phyloP scores from a whole-genome alignment of 1,140 invertebrate species.

The Nylanderia fulva region DNA sequence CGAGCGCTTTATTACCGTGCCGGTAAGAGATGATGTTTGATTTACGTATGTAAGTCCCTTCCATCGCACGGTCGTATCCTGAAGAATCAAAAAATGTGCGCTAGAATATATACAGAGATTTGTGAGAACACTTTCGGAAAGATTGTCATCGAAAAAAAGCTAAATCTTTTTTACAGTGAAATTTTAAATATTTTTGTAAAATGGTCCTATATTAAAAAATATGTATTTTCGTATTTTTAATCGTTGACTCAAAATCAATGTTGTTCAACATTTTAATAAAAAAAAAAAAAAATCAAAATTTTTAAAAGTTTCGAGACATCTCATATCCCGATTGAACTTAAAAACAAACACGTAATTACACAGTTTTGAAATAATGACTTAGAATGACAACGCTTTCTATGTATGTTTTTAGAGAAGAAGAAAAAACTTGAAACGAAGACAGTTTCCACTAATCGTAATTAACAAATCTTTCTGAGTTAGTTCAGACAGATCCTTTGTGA shows the following conservation, averaged over 20 bases:
- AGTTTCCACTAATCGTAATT: slow-evolving; percentile 31
- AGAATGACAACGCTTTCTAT: not conserved
- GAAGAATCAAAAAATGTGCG: not conserved
- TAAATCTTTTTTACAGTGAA: no score
- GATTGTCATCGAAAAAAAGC: not conserved
- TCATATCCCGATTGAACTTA: not conserved
- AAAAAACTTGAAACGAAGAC: slow-evolving; percentile 3
- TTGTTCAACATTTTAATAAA: not conserved
- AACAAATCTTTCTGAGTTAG: slow-evolving; percentile 53
- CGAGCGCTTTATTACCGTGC: slow-evolving; percentile 30
- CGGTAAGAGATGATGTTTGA: slow-evolving; percentile 39
- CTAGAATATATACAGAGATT: not conserved
- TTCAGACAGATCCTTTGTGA: slow-evolving; percentile 22
- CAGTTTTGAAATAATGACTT: not conserved
- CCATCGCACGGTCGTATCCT: not conserved
- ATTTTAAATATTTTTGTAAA: not conserved
- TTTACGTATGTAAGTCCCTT: not conserved
- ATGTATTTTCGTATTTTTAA: not conserved
- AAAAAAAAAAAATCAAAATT: not conserved
- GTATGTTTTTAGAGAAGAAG: no score
- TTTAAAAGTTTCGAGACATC: not conserved
- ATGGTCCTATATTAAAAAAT: not conserved
- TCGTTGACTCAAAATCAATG: not conserved
- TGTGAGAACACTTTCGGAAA: not conserved
- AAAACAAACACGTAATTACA: not conserved